Percentiles rank a stretch among this genome's conserved stretches.
phyloP scores from a whole-genome alignment of 2,113 vertebrate genomes.

The Carlito syrichta region DNA sequence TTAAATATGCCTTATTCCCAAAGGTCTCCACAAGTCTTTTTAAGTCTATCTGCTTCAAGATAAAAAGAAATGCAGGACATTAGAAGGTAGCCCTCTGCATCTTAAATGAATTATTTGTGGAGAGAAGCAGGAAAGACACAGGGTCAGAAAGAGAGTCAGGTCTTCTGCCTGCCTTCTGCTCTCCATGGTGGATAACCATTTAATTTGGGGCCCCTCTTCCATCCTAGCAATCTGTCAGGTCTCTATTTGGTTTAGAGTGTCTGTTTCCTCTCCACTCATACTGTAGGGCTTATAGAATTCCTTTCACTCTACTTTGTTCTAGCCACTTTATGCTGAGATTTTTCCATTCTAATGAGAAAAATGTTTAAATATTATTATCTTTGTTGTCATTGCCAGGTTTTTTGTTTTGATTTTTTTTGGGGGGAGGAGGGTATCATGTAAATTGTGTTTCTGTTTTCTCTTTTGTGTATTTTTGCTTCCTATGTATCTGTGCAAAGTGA shows the following conservation, averaged over 20 bases:
- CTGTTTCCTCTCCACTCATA: neutral
- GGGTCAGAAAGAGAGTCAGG: too few relatives aligned
- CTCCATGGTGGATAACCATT: neutral
- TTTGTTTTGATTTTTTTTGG: neutral
- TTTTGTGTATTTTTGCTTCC: neutral
- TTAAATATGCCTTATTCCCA: neutral
- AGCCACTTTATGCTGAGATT: neutral
- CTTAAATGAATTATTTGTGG: neutral
- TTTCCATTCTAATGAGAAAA: neutral
- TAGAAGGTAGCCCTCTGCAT: neutral
- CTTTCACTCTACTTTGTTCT: neutral
- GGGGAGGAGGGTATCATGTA: neutral
- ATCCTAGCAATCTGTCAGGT: neutral
- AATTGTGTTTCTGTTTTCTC: neutral
- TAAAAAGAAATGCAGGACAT: neutral
- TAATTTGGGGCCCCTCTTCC: fast-evolving
- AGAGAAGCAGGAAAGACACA: too few relatives aligned
- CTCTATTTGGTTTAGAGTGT: neutral
- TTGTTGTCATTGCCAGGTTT: neutral
- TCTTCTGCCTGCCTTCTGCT: neutral
- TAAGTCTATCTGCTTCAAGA: neutral
- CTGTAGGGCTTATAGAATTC: neutral
- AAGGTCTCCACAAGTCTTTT: neutral
- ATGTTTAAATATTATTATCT: neutral
- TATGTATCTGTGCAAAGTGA: neutral